phyloP scores from a whole-genome alignment of 2,113 vertebrate genomes.

The Tyto alba region DNA sequence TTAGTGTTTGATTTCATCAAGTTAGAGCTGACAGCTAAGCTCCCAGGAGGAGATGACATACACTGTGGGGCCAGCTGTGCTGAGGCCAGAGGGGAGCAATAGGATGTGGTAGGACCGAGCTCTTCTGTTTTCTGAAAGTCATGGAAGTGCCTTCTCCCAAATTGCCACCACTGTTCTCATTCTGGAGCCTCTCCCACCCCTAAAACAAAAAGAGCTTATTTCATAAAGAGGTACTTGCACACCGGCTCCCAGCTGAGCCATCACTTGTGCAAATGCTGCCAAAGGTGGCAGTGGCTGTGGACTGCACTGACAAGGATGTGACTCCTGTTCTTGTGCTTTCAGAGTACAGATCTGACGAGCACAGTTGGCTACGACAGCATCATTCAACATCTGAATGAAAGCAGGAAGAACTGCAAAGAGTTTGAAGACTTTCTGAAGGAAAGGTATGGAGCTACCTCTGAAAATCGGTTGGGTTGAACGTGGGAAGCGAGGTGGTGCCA shows the following conservation, averaged over 20 bases:
- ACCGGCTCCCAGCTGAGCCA: background rate
- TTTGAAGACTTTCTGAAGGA: conserved; percentile 95
- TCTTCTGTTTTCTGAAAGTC: background rate
- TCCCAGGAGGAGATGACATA: background rate
- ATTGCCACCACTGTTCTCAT: background rate
- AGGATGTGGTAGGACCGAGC: background rate
- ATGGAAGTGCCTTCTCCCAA: background rate
- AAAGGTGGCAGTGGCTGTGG: background rate
- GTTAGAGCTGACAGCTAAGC: background rate
- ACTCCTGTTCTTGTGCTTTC: conserved; percentile 7
- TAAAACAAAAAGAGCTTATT: background rate
- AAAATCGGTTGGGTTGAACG: accelerated
- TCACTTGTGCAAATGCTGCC: background rate
- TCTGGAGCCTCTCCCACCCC: background rate
- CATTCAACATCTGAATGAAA: conserved; percentile 87
- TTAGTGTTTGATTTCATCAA: background rate
- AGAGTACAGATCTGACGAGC: conserved; percentile 84
- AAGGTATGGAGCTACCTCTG: conserved; percentile 72
- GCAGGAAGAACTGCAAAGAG: conserved; percentile 93
- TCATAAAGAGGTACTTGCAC: background rate
- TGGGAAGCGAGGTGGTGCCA: background rate
- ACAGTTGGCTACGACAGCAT: conserved; percentile 86
- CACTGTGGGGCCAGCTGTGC: background rate
- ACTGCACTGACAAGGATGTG: background rate
- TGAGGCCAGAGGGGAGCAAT: too few species aligned